Conservation (phyloP, 1,140 invertebrate species). For the Ladona fulva region DNA sequence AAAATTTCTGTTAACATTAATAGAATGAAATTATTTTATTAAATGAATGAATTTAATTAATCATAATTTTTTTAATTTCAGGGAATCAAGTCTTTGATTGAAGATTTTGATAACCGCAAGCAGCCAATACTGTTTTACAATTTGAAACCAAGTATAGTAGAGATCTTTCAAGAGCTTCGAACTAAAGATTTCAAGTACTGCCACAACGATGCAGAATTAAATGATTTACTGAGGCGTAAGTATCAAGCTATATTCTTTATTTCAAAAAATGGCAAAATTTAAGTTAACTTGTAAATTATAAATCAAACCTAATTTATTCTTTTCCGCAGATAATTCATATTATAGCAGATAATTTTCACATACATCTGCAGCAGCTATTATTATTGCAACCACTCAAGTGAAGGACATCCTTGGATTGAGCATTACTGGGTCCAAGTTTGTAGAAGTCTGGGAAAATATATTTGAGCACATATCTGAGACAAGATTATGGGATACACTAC, state of each 20-base stretch:
- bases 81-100: slow-evolving; percentile 63
- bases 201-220: slow-evolving; percentile 49
- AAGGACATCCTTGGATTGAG: slow-evolving; percentile 67
- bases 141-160: slow-evolving; percentile 57
- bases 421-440: slow-evolving; percentile 53
- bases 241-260: background rate
- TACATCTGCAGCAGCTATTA: slow-evolving; percentile 83
- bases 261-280: too few relatives aligned
- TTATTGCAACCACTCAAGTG: slow-evolving; percentile 76
- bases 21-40: too few relatives aligned
- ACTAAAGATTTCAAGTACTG: slow-evolving; percentile 56
- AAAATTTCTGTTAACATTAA: too few relatives aligned
- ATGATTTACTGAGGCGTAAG: slow-evolving; percentile 45
- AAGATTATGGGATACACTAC: slow-evolving; percentile 52
- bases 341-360: too few relatives aligned
- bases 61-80: slow-evolving; percentile 32
- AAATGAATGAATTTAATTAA: slow-evolving; percentile 14
- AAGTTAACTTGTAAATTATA: too few relatives aligned
- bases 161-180: slow-evolving; percentile 58
- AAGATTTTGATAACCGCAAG: slow-evolving; percentile 60
- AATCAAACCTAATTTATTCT: too few relatives aligned
- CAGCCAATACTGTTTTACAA: slow-evolving; percentile 66
- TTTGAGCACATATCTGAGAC: slow-evolving; percentile 58
- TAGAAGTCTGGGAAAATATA: slow-evolving; percentile 50
- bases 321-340: too few relatives aligned